Evolutionary conservation across 1,140 invertebrate genomes (phyloP), one percentile per base, ranked within the genome.

Genomic region (Penaeus indicus): DNA sequence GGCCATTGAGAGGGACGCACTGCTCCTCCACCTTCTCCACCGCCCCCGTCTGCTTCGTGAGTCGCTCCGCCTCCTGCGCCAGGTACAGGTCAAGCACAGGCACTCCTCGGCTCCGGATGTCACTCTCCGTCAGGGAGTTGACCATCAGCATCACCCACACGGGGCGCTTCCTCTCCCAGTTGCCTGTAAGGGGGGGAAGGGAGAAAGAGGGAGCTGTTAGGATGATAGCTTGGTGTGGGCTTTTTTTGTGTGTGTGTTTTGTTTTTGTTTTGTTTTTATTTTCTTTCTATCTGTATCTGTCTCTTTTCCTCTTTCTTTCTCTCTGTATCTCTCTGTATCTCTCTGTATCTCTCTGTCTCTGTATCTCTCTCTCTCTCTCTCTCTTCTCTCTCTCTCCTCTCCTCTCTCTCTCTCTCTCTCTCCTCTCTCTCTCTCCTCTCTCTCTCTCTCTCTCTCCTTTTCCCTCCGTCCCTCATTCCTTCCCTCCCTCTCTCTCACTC

Each of bases 91-190:
- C 94, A 89, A 95, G 91, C 8, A 95, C 94, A 22, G 94, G 94
- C 80, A 94, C 93, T 16, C 94, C 94, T 75, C 94, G 91, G 18
- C 93, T 93, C 86, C 93, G 93, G 27, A 95, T 93, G 90, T 94
- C 94, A 86, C 92, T 93, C 91, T 94, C 93, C 13, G 94, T 94
- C 84, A 95, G 91, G 7, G 94, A 94, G 91, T 94, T 94, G 18
- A 95, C 92, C 93, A 95, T 94, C 84, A 95, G 91, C 94, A 94
- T 94, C 38, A 94, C 93, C 94, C 94, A 95, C 18, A 95, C 92
- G 10, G 94, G 94, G 85, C 94, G 89, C 91, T 94, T 94, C 32
- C 93, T 90, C 85, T 94, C 93, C 94, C 94, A 95, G 91, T 94
- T 93, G 75, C 86, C 86, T 88, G 86, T 38, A 22, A 42, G 18